Conservation (phyloP, 2,113 vertebrate genomes). For the Chionis minor region DNA sequence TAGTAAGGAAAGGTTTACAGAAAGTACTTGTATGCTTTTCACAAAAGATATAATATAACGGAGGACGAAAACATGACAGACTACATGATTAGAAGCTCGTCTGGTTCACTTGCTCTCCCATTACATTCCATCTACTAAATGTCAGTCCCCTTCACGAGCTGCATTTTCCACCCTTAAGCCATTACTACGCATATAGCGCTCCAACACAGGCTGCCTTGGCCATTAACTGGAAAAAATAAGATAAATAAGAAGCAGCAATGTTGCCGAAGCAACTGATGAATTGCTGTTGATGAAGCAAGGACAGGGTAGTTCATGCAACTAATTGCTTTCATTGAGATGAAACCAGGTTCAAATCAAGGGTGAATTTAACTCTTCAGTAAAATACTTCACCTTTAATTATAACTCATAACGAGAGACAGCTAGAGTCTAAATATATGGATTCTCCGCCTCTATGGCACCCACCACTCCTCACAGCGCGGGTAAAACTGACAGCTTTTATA, state of each 20-base stretch:
- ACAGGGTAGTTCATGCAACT: not conserved
- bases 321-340: conserved; percentile 17
- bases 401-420: not conserved
- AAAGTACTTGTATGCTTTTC: not conserved
- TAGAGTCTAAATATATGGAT: conserved; percentile 21
- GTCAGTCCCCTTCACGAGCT: not conserved
- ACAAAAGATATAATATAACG: not conserved
- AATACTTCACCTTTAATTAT: conserved; percentile 30
- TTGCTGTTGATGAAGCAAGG: not conserved
- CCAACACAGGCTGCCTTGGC: not conserved
- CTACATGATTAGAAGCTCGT: not conserved
- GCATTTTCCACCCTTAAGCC: not conserved
- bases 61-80: not conserved
- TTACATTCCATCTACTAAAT: not conserved
- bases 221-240: not conserved
- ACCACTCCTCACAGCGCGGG: not conserved
- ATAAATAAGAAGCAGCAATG: not conserved
- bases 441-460: not conserved
- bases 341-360: conserved; percentile 11
- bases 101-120: not conserved
- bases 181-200: not conserved
- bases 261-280: not conserved
- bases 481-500: conserved; percentile 23
- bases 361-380: conserved; percentile 16
- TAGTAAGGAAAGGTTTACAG: not conserved